These are phyloP conservation scores for Labeo catla DNA, from an alignment of 2,113 vertebrate species.

Conservation along the genomic window DNA sequence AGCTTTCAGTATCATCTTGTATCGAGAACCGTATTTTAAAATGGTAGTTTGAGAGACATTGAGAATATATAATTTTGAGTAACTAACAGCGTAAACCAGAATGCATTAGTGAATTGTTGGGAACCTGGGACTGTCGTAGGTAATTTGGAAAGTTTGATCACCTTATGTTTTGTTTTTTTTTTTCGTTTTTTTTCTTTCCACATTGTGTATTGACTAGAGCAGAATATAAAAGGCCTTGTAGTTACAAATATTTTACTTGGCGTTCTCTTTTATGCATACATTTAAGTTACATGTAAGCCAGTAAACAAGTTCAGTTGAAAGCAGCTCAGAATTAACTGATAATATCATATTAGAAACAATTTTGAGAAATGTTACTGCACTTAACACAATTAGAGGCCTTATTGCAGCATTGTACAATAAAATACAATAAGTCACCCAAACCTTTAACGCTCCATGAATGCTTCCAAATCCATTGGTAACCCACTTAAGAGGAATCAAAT, in stretches of 20 bases:
- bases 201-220: not conserved
- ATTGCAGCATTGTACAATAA: conserved; percentile 51
- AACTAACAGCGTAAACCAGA: not conserved
- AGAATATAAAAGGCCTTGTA: conserved; percentile 13
- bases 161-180: not conserved
- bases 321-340: conserved; percentile 39
- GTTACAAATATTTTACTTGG: not conserved
- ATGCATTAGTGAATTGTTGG: not conserved
- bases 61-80: not conserved
- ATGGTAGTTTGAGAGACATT: not conserved
- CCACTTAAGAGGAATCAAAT: conserved; percentile 63
- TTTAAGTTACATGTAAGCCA: conserved; percentile 24
- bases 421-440: conserved; percentile 45
- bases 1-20: not conserved
- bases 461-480: conserved; percentile 56
- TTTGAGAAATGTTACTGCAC: conserved; percentile 36
- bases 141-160: not conserved
- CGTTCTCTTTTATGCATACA: conserved; percentile 28
- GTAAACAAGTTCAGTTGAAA: conserved; percentile 38
- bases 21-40: not conserved
- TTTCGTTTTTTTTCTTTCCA: not conserved
- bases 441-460: conserved; percentile 1
- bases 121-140: not conserved
- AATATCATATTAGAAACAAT: conserved; percentile 45
- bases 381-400: conserved; percentile 30